A percentile compares a stretch with the other conserved stretches of the same genome.
phyloP scores from a whole-genome alignment of 2,888 invertebrate species.

The Caenorhabditis sp. region DNA sequence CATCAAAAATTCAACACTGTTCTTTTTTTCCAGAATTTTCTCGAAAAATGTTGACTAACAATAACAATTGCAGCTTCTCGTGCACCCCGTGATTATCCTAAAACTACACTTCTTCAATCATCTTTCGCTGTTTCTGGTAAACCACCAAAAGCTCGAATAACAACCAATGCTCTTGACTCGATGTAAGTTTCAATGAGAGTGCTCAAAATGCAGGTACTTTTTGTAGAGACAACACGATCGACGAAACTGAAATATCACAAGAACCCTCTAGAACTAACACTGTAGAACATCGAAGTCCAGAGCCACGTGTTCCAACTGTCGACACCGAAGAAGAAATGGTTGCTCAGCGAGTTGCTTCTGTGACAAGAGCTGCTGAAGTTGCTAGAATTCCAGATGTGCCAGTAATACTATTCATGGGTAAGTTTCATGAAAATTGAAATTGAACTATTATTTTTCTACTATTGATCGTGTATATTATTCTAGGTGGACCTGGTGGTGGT shows the following conservation, averaged over 20 bases:
- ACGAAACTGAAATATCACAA: slow-evolving; percentile 10
- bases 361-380: slow-evolving; percentile 65
- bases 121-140: not conserved
- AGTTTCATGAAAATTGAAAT: no score
- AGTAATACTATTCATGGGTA: slow-evolving; percentile 69
- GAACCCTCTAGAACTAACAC: slow-evolving; percentile 35
- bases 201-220: not conserved
- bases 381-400: slow-evolving; percentile 68
- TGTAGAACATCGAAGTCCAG: slow-evolving; percentile 34
- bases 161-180: slow-evolving; percentile 18
- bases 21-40: slow-evolving; percentile 14
- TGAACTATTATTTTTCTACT: no score
- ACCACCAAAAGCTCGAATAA: slow-evolving; percentile 1
- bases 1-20: no score
- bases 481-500: slow-evolving; percentile 70
- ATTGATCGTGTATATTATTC: no score
- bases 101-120: slow-evolving; percentile 1
- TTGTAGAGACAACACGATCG: slow-evolving; percentile 7
- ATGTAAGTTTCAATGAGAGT: slow-evolving; percentile 2
- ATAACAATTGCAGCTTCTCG: slow-evolving; percentile 3
- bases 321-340: slow-evolving; percentile 18
- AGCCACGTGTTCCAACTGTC: slow-evolving; percentile 13
- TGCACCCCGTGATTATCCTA: not conserved
- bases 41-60: no score
- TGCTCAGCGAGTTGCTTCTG: slow-evolving; percentile 59